A percentile compares a stretch with the other conserved stretches of the same genome.
Conservation (phyloP, 37 sponge, comb jelly and placozoan species). For the Aplysina aerophoba region DNA sequence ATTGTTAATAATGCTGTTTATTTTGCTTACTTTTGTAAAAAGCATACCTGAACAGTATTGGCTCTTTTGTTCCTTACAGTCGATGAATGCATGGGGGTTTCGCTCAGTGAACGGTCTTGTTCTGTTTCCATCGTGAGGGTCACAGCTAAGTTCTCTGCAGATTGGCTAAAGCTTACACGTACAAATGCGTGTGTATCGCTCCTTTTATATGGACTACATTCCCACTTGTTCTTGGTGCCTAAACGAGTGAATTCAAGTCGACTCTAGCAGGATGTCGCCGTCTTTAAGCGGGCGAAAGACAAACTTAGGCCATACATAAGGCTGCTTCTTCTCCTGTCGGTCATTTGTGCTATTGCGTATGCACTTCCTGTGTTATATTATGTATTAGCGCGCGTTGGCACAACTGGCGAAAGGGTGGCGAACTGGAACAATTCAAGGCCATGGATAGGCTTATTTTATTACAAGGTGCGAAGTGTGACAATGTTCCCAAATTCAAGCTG, state of each 20-base stretch:
- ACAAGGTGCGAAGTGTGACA: no score
- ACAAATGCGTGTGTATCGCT: no score
- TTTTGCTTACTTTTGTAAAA: slow-evolving; percentile 14
- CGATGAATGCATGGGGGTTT: neutral
- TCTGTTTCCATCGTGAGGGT: slow-evolving; percentile 1
- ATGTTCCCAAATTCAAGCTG: no score
- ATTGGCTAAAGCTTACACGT: slow-evolving; percentile 3
- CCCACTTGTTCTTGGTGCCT: neutral
- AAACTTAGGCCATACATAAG: neutral
- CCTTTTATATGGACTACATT: no score
- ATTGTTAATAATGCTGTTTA: neutral
- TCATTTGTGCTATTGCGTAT: neutral
- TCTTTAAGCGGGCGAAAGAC: no score
- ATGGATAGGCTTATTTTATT: no score
- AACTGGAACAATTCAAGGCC: no score
- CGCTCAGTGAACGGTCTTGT: slow-evolving; percentile 1
- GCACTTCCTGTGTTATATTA: slow-evolving; percentile 6
- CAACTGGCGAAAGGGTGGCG: no score
- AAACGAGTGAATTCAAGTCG: no score
- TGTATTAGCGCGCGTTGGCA: no score
- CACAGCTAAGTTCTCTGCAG: slow-evolving; percentile 12
- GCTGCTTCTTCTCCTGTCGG: neutral
- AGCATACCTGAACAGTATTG: slow-evolving; percentile 16
- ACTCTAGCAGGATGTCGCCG: no score
- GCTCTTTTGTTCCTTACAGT: slow-evolving; percentile 17